Conservation (phyloP, 2,888 invertebrate species). For the Julus scanicus region DNA sequence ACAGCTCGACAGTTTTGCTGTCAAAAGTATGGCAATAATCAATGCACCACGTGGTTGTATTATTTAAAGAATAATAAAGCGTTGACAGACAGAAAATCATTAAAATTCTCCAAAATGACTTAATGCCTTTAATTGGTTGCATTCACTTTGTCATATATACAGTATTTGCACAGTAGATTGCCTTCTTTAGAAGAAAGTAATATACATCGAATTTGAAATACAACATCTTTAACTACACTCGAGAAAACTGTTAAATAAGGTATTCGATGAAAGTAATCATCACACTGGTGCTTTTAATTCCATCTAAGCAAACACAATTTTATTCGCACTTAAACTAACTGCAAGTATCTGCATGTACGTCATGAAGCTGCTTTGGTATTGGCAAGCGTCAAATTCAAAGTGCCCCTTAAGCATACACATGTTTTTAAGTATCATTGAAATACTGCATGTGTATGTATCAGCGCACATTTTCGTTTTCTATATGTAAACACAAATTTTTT, state of each 20-base stretch:
- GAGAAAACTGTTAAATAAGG: neutral
- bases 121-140: too few relatives aligned
- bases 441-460: neutral
- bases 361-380: neutral
- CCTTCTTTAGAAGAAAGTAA: too few relatives aligned
- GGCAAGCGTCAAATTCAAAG: neutral
- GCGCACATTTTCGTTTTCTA: neutral
- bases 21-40: too few relatives aligned
- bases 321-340: neutral
- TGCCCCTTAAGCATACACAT: neutral
- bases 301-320: neutral
- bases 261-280: neutral
- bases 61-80: too few relatives aligned
- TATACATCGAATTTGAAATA: too few relatives aligned
- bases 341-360: neutral
- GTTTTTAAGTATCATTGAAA: neutral
- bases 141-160: too few relatives aligned
- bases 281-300: constrained; percentile 1
- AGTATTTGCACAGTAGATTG: too few relatives aligned
- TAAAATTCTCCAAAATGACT: too few relatives aligned
- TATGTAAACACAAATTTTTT: neutral
- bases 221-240: neutral
- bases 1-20: too few relatives aligned
- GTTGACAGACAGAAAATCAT: too few relatives aligned
- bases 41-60: too few relatives aligned